Conservation (phyloP, 53 echinoderm and acorn worm species). For the Echinarachnius parma region DNA sequence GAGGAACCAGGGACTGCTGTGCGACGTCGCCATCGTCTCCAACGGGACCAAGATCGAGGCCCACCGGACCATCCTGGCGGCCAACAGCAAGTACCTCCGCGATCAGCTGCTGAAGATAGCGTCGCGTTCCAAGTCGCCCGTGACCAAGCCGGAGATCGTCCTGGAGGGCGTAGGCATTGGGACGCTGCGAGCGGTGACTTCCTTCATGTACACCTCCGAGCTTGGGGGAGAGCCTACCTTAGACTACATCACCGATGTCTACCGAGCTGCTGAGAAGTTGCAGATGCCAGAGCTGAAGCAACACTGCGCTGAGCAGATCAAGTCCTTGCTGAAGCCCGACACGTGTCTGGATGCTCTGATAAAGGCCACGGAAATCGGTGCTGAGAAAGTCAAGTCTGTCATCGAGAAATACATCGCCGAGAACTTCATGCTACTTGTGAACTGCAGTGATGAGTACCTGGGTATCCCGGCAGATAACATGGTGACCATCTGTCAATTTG, state of each 20-base stretch:
- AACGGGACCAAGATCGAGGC: constrained; percentile 42
- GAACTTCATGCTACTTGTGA: constrained; percentile 16
- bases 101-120: constrained; percentile 29
- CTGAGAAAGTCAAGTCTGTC: background rate
- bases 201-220: constrained; percentile 45
- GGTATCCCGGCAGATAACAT: constrained; percentile 6
- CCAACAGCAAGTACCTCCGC: constrained; percentile 32
- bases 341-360: constrained; percentile 2
- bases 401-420: constrained; percentile 31
- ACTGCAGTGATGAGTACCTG: constrained; percentile 9
- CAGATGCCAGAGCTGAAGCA: constrained; percentile 37
- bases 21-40: constrained; percentile 19
- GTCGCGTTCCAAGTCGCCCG: constrained; percentile 18
- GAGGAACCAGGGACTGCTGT: constrained; percentile 38
- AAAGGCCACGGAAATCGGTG: background rate
- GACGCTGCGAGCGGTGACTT: constrained; percentile 18
- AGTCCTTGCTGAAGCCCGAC: constrained; percentile 10
- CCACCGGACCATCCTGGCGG: constrained; percentile 30
- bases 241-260: constrained; percentile 7
- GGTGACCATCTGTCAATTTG: constrained; percentile 12
- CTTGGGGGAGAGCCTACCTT: background rate
- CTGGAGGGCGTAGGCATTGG: constrained; percentile 22
- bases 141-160: constrained; percentile 32
- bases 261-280: constrained; percentile 20
- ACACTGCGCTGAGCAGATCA: constrained; percentile 8